Evolutionary conservation across 2,888 invertebrate species (phyloP).

Genomic region (Pristionchus fissidentatus): DNA sequence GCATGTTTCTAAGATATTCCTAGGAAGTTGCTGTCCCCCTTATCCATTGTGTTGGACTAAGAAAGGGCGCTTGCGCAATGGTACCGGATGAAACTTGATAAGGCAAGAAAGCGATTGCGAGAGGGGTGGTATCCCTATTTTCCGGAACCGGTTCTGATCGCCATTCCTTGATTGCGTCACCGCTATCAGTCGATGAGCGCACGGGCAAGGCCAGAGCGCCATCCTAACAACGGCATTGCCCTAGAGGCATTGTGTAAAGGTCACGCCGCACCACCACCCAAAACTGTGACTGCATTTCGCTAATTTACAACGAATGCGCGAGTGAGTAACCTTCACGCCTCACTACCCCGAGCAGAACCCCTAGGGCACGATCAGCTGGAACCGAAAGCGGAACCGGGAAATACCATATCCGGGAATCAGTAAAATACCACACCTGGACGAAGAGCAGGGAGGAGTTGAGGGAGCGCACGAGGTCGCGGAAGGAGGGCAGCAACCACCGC

Average conservation of each 20-base stretch:
- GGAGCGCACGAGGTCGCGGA: slow-evolving; percentile 38
- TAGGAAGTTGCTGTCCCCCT: not conserved
- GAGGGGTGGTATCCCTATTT: not conserved
- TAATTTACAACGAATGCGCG: slow-evolving; percentile 15
- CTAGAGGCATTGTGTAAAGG: not conserved
- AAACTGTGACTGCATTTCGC: not conserved
- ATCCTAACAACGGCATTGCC: not conserved
- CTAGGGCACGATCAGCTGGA: not conserved
- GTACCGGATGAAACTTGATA: slow-evolving; percentile 33
- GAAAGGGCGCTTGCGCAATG: not conserved
- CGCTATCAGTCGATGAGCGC: not conserved
- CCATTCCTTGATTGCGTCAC: slow-evolving; percentile 21
- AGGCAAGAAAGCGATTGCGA: not conserved
- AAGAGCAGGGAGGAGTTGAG: slow-evolving; percentile 46
- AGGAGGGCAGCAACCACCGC: slow-evolving; percentile 42
- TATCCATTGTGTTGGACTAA: slow-evolving; percentile 22
- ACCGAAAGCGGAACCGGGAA: slow-evolving; percentile 1
- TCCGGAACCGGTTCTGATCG: slow-evolving; percentile 12
- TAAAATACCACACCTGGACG: slow-evolving; percentile 31
- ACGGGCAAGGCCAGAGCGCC: slow-evolving; percentile 2
- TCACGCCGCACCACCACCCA: not conserved
- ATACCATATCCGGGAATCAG: not conserved
- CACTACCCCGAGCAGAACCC: not conserved
- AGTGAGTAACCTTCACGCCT: slow-evolving; percentile 27
- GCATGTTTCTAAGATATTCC: no score